Evolutionary conservation across 2,113 vertebrate species (phyloP).

Genomic region (Notarius quadriscutis): DNA sequence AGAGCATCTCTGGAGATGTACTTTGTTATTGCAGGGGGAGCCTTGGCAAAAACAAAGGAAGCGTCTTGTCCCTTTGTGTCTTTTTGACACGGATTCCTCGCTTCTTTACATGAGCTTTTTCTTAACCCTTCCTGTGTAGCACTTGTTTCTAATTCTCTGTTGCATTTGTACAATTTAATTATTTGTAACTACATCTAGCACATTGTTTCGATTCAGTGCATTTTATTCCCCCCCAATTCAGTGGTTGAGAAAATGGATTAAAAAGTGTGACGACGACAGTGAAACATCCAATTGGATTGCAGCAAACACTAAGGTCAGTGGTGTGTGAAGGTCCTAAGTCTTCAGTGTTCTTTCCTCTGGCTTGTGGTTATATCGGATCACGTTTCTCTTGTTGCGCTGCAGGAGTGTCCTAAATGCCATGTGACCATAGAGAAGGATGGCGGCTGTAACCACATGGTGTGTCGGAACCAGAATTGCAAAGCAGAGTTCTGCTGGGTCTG

Average conservation of each 20-base stretch:
- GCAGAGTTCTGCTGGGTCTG: constrained; percentile 99
- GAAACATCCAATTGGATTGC: constrained; percentile 99
- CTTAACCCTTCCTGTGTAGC: constrained; percentile 29
- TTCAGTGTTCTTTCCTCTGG: neutral
- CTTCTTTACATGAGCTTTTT: constrained; percentile 26
- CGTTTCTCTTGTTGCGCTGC: constrained; percentile 34
- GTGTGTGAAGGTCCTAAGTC: neutral
- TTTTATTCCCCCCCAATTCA: constrained; percentile 58
- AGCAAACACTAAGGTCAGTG: constrained; percentile 93
- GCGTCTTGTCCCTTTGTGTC: constrained; percentile 29
- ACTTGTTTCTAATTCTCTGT: neutral
- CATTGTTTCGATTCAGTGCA: neutral
- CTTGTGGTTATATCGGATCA: neutral
- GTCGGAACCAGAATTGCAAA: constrained; percentile 99
- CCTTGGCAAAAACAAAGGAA: constrained; percentile 50
- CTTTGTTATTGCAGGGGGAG: constrained; percentile 49
- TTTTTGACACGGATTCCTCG: constrained; percentile 35
- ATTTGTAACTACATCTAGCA: neutral
- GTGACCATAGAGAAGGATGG: constrained; percentile 99
- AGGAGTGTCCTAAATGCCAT: constrained; percentile 99
- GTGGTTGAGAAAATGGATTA: constrained; percentile 99
- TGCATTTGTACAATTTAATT: neutral
- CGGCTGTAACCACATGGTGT: constrained; percentile 99
- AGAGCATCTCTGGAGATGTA: constrained; percentile 46
- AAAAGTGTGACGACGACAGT: constrained; percentile 99